Evolutionary conservation across 1,140 invertebrate genomes (phyloP).

Genomic region (Diprion similis): DNA sequence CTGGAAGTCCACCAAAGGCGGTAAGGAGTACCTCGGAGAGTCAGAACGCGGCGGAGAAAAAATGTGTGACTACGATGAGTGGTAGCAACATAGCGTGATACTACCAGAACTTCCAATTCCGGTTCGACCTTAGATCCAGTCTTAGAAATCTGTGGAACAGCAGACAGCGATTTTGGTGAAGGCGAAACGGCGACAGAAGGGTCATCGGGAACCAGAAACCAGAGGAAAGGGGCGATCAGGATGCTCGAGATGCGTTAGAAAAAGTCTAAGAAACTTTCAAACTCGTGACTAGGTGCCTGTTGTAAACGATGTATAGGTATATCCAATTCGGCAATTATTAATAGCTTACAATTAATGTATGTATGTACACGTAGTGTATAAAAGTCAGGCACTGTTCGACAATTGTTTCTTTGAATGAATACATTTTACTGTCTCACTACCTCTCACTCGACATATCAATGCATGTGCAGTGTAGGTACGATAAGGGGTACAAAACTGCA

Average conservation of each 20-base stretch:
- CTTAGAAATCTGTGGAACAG: slow-evolving; percentile 54
- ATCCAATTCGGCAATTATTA: not conserved
- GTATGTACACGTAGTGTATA: too few species aligned
- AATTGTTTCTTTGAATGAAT: not conserved
- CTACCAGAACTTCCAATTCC: slow-evolving; percentile 53
- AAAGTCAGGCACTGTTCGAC: not conserved
- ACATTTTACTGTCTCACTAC: not conserved
- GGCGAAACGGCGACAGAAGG: not conserved
- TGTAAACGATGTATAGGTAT: not conserved
- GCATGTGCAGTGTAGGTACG: not conserved
- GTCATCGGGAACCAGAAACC: too few species aligned
- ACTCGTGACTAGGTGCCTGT: slow-evolving; percentile 3
- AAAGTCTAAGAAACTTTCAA: slow-evolving; percentile 5
- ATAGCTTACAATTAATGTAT: too few species aligned
- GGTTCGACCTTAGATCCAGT: slow-evolving; percentile 53
- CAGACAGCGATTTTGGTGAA: slow-evolving; percentile 52
- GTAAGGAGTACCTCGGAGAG: slow-evolving; percentile 66
- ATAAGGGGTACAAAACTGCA: not conserved
- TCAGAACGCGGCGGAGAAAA: slow-evolving; percentile 64
- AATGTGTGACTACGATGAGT: slow-evolving; percentile 71
- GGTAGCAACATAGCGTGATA: slow-evolving; percentile 74
- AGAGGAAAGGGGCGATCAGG: too few species aligned
- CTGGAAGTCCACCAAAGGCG: slow-evolving; percentile 62
- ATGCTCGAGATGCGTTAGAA: not conserved
- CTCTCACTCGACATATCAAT: not conserved